Evolutionary conservation across 2,888 invertebrate genomes (phyloP).

Genomic region (Teinopalpus imperialis): DNA sequence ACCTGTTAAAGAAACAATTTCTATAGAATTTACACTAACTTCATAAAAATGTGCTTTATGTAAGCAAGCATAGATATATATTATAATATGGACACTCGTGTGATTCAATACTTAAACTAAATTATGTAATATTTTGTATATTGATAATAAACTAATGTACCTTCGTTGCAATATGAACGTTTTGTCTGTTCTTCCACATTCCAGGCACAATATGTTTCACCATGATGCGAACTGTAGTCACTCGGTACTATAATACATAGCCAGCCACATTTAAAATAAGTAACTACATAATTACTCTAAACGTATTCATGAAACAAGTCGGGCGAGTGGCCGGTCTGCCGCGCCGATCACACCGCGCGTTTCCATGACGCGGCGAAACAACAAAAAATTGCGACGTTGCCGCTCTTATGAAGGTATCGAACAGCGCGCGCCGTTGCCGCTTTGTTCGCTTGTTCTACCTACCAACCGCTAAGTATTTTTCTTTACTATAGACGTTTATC

Average conservation of each 20-base stretch:
- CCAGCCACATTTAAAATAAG: conserved; percentile 13
- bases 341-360: conserved; percentile 35
- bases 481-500: conserved; percentile 28
- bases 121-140: not conserved
- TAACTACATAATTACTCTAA: conserved; percentile 14
- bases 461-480: conserved; percentile 37
- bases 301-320: conserved; percentile 21
- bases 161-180: not conserved
- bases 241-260: not conserved
- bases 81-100: too few relatives aligned
- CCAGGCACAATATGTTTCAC: conserved; percentile 5
- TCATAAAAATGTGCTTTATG: too few relatives aligned
- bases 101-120: not conserved
- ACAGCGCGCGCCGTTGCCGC: conserved; percentile 57
- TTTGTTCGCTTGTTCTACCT: conserved; percentile 46
- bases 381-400: conserved; percentile 56
- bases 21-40: too few relatives aligned
- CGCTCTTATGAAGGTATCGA: conserved; percentile 45
- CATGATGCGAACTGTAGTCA: not conserved
- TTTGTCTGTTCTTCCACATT: not conserved
- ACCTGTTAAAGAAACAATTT: too few relatives aligned
- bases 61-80: too few relatives aligned
- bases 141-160: conserved; percentile 4
- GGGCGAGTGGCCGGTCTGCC: conserved; percentile 31
- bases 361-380: conserved; percentile 50